Base-by-base conservation (phyloP, 2,113 vertebrate genomes). In the Ophthalmolycus amberensis region DNA sequence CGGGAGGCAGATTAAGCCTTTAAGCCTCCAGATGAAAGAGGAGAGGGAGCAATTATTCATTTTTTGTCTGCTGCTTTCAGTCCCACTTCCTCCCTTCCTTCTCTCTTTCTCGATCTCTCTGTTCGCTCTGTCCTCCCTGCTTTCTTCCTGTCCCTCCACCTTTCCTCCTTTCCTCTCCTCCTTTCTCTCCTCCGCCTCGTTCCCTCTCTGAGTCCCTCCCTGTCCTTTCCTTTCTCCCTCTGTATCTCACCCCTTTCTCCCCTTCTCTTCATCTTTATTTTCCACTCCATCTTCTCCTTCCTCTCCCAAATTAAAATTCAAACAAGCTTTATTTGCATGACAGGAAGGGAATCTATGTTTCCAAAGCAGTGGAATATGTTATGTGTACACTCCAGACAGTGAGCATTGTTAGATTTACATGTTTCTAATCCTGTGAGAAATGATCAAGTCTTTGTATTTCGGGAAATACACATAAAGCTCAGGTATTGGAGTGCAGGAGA, bases 21-120 rank as follows among this genome's bases (percentile, higher is more conserved):
- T 91, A 85, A 92, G 84, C 82, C 80, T 85, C 71, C 77, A 87
- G 85, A 89, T 86, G 83, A 92, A 89, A 88, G 81, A 85, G 63
- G 83, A 77, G 66, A 75, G 66, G 64, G 71, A 60, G 74, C 68
- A 70, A 86, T 87, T 82, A 87, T 79, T 83, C 67, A 77, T 63
- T 82, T 73, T 85, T 58, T 65, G 60, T 79, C 32, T 70, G 48
- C 32, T 38, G 54, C 37, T 69, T 65, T 63, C 40, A 68, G 44
- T 72, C 50, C 58, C 71, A 44, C 63, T 22, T 70, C 74, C 65
- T 12, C 71, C 14, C 5, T 56, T 29, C 40, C 15, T 7, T 60
- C 20, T 75, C 15, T 34, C 64, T 46, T 38, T 60, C 32, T 58
- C 0, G 32, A 71, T 32, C 70, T 38, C 29, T 56, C 50, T 63